Conservation (phyloP, 2,888 invertebrate species). For the Clepsis dumicolana region DNA sequence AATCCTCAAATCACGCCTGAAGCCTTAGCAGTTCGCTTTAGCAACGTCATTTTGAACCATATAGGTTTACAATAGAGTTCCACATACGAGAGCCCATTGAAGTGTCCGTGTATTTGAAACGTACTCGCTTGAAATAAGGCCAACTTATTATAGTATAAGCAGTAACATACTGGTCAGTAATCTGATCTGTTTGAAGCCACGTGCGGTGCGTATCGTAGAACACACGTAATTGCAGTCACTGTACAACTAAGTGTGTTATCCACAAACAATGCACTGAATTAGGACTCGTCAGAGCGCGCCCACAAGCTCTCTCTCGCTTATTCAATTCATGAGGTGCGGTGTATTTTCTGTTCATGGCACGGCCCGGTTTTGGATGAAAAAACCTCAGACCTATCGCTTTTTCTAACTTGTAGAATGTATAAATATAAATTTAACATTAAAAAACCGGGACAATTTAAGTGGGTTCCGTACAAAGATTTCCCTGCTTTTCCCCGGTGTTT, state of each 20-base stretch:
- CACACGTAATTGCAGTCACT: neutral
- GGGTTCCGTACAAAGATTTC: too few species aligned
- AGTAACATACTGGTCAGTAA: slow-evolving; percentile 2
- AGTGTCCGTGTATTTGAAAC: neutral
- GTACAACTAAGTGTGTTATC: neutral
- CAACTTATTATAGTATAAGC: neutral
- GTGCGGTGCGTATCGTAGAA: slow-evolving; percentile 15
- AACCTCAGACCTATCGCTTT: too few species aligned
- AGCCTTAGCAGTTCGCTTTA: neutral
- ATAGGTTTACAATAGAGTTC: neutral
- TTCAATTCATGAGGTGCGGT: too few species aligned
- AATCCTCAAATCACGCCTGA: neutral
- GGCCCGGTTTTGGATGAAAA: too few species aligned
- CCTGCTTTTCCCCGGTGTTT: too few species aligned
- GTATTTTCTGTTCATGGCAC: too few species aligned
- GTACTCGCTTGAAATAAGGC: neutral
- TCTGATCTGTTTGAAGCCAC: slow-evolving; percentile 18
- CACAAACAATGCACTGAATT: too few species aligned
- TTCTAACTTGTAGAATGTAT: too few species aligned
- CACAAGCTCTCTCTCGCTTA: too few species aligned
- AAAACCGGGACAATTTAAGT: too few species aligned
- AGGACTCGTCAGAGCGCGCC: too few species aligned
- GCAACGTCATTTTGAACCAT: neutral
- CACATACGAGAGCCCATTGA: slow-evolving; percentile 4
- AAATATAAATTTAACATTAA: too few species aligned